phyloP scores from a whole-genome alignment of 2,888 invertebrate genomes.

The Punctoribates punctum region DNA sequence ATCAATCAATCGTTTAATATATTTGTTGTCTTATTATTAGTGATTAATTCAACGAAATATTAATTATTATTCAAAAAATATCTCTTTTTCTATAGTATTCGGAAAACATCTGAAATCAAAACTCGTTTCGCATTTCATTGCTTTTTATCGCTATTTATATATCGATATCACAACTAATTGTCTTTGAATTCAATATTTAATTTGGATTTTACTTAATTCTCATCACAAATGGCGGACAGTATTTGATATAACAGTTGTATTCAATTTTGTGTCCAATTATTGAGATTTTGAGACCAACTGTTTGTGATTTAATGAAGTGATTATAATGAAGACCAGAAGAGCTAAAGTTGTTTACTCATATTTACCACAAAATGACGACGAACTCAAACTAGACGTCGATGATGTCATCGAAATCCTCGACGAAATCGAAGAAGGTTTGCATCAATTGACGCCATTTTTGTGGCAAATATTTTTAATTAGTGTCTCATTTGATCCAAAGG shows the following conservation, averaged over 20 bases:
- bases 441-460: constrained; percentile 52
- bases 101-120: background rate
- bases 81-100: background rate
- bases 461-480: background rate
- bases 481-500: constrained; percentile 56
- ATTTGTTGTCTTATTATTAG: no score
- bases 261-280: background rate
- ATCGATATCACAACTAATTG: background rate
- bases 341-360: constrained; percentile 80
- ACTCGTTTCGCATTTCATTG: background rate
- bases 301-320: background rate
- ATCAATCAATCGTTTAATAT: no score
- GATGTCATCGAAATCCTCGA: constrained; percentile 84
- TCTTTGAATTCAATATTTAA: background rate
- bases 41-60: no score
- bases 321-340: constrained; percentile 60
- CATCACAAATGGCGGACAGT: background rate
- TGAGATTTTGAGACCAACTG: background rate
- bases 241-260: background rate
- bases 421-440: constrained; percentile 91
- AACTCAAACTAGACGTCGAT: constrained; percentile 77
- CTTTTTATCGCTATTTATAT: background rate
- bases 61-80: background rate
- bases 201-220: background rate
- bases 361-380: constrained; percentile 88